Evolutionary conservation across 2,888 invertebrate species (phyloP), one percentile per base, ranked within the genome.

Genomic region (Colletes collaris): DNA sequence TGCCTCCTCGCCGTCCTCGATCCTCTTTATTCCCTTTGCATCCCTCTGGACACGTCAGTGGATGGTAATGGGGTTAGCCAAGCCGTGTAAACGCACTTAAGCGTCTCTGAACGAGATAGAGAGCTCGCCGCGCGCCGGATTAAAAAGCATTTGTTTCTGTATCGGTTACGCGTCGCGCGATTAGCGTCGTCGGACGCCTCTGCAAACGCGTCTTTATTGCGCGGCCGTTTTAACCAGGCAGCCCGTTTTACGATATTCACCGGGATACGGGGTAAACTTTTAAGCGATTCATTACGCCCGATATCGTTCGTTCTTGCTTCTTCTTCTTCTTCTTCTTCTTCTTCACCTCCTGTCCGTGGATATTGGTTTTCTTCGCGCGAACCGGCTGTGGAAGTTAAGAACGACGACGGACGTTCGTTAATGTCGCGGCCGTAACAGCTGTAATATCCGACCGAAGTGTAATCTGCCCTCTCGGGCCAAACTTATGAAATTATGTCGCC

Each of bases 11-110:
- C 19, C 52, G 27, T 19, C 58, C 50, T 62, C 65, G 13, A 40
- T 62, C 52, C 19, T 37, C 66, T 79, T 59, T 64, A 70, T 69
- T 65, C 73, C 72, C 69, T 65, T 76, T 66, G 70, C 76, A 81
- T 76, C 81, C 82, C 81, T 64, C 66, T 78, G 81, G 81, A 83
- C 85, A 79, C 77, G 83, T 77, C 76, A 56, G 74, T 52, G 79
- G 76, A 83, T 79, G 76, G 70, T 74, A 78, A 83, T 74, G 73
- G 73, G 73, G 84, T 82, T 84, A 80, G 73, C 64, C 79, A 60
- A 55, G 66, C 77, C 80, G 52, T 82, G 84, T 84, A 82, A 85
- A 80, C 77, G 78, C 78, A 72, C 71, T 70, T 76, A 76, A 73
- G 70, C 73, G 73, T 55, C 79, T 53, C 56, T n/a, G 63, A 72